Percentiles rank a stretch among this genome's conserved stretches.
Conservation (phyloP, 2,797 vertebrate genomes). For the Lates japonicus region DNA sequence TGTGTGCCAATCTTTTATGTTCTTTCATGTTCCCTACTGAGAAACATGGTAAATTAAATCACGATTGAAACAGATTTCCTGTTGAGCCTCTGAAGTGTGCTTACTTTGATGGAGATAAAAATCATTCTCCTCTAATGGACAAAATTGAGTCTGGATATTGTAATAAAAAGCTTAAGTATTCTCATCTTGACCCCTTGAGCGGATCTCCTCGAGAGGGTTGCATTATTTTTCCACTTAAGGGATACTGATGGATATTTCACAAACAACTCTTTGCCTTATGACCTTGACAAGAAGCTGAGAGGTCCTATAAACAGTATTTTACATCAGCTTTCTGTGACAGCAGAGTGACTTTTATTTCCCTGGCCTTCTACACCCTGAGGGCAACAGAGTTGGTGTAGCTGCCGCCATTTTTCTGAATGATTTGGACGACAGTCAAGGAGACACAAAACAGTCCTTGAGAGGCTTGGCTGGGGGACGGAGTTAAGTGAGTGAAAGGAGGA, state of each 20-base stretch:
- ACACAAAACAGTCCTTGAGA: constrained; percentile 12
- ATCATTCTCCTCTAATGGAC: constrained; percentile 11
- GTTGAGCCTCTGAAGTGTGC: not conserved
- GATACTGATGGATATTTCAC: constrained; percentile 21
- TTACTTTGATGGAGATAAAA: constrained; percentile 17
- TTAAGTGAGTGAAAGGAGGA: constrained; percentile 25
- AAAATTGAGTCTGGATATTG: not conserved
- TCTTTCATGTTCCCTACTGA: not conserved
- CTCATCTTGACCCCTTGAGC: constrained; percentile 23
- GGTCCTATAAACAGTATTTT: constrained; percentile 25
- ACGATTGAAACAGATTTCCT: constrained; percentile 29
- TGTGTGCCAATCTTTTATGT: not conserved
- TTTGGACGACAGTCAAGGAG: not conserved
- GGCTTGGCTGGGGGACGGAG: constrained; percentile 1
- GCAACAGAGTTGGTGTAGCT: not conserved
- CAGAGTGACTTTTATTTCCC: constrained; percentile 30
- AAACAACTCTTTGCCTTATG: not conserved
- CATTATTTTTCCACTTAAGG: constrained; percentile 11
- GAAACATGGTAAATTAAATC: constrained; percentile 22
- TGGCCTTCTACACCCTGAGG: constrained; percentile 9
- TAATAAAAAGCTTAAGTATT: not conserved
- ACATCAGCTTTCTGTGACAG: constrained; percentile 12
- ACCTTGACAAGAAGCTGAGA: constrained; percentile 16
- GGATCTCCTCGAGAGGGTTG: constrained; percentile 1
- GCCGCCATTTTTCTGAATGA: constrained; percentile 32